Conservation (phyloP, 2,888 invertebrate species). For the Zaprionus obscuricornis region DNA sequence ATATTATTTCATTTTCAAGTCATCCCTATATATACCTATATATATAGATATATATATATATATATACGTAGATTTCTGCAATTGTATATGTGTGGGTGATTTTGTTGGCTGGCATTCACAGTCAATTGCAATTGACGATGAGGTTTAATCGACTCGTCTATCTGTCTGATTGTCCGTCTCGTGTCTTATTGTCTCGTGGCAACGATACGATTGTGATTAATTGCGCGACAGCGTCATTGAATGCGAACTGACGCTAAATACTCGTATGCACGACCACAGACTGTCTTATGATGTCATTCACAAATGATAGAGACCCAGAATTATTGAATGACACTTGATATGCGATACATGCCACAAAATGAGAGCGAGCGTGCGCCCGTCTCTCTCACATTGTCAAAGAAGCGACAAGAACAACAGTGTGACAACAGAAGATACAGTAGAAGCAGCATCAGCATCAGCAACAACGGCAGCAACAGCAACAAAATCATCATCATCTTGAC, state of each 20-base stretch:
- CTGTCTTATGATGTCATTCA: conserved; percentile 61
- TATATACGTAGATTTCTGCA: not conserved
- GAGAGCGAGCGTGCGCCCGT: conserved; percentile 10
- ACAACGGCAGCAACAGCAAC: too few relatives aligned
- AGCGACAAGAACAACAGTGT: too few relatives aligned
- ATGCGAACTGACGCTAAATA: conserved; percentile 64
- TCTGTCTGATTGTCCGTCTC: not conserved
- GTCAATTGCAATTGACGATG: conserved; percentile 54
- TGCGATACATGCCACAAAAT: conserved; percentile 21
- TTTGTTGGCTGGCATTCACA: conserved; percentile 26
- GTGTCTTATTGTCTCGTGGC: conserved; percentile 1
- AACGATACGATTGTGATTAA: conserved; percentile 69
- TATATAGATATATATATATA: not conserved
- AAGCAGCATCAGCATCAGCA: too few relatives aligned
- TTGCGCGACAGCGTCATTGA: conserved; percentile 70
- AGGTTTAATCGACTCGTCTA: conserved; percentile 12
- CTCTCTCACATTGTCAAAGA: conserved; percentile 30
- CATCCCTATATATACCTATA: not conserved
- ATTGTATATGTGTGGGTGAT: conserved; percentile 43
- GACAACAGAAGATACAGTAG: conserved; percentile 9
- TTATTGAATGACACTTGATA: conserved; percentile 59
- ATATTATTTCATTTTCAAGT: too few relatives aligned
- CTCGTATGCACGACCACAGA: conserved; percentile 45
- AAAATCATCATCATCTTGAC: too few relatives aligned
- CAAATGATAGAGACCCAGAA: conserved; percentile 37